phyloP scores from a whole-genome alignment of 2,888 invertebrate genomes.

The Plebejus argus region DNA sequence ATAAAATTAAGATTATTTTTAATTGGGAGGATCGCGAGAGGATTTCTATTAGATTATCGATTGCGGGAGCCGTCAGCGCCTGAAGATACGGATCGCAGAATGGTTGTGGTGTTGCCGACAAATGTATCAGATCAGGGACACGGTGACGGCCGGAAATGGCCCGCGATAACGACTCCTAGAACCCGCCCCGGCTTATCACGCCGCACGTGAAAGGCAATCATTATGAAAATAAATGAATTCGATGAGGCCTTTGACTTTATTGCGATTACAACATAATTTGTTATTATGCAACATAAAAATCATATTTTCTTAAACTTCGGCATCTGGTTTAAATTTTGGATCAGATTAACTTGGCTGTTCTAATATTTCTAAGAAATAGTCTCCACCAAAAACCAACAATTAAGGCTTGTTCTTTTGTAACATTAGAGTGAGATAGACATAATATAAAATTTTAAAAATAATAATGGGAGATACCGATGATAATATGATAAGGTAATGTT shows the following conservation, averaged over 20 bases:
- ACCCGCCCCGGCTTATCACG: slow-evolving; percentile 67
- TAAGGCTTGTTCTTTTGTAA: neutral
- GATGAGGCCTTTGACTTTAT: slow-evolving; percentile 27
- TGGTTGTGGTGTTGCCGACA: slow-evolving; percentile 68
- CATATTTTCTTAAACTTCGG: neutral
- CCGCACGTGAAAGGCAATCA: slow-evolving; percentile 73
- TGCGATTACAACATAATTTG: neutral
- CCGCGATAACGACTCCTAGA: slow-evolving; percentile 74
- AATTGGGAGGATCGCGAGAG: slow-evolving; percentile 51
- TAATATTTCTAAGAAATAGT: neutral
- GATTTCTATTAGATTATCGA: slow-evolving; percentile 69
- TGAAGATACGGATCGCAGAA: slow-evolving; percentile 56
- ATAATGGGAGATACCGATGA: neutral
- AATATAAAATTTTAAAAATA: neutral
- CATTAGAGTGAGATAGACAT: neutral
- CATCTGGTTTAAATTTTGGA: neutral
- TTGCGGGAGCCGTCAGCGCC: slow-evolving; percentile 67
- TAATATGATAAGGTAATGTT: neutral
- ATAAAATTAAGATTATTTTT: slow-evolving; percentile 42
- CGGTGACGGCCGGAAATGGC: slow-evolving; percentile 78
- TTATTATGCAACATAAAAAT: neutral
- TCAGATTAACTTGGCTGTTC: neutral
- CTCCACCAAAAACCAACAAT: neutral
- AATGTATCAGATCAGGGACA: slow-evolving; percentile 77
- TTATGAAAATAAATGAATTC: slow-evolving; percentile 73